Evolutionary conservation across 2,888 invertebrate genomes (phyloP), one percentile per base, ranked within the genome.

Genomic region (Oxytorus armatus): DNA sequence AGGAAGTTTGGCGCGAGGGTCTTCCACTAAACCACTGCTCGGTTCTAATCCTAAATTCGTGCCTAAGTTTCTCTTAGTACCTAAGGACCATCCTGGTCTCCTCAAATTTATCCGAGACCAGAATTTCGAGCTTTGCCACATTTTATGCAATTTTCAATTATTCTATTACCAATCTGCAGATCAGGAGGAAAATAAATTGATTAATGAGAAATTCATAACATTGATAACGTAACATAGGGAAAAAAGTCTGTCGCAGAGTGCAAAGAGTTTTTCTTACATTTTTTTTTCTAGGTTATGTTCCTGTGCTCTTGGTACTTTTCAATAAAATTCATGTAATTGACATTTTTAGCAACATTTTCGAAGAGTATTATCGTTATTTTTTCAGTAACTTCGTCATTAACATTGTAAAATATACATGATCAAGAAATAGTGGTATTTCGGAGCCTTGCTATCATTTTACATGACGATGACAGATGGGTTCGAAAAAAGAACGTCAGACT

Each of bases 1-100:
- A 3, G 95, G 95, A 77, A 92, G 92, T 42, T 81, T 65, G 44
- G 84, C 69, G 3, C 53, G 25, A 1, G 57, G 21, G 42, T 72
- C 65, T 21, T 78, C 68, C 21, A 65, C 65, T 16, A 76, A 73
- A 36, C 42, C 10, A 10, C 25, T 42, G 39, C 44, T 42, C 8
- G 7, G 8, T 42, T 74, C 73, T 8, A 10, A 77, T 39, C 25
- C 53, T 33, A 21, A 10, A 10, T 63, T 72, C 23, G 61, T 78
- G 42, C 73, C 42, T 0, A 77, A 21, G 5, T 66, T 53, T 44
- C 39, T 53, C 7, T 2, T 49, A 7, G 23, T 25, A 11, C 25
- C 25, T n/a, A 57, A 3, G 0, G 5, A 39, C 25, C 44, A 18
- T 69, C 55, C 57, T 1, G 49, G 18, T 23, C 77, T 79, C n/a